phyloP scores from a whole-genome alignment of 2,888 invertebrate genomes.

The Aromia moschata region DNA sequence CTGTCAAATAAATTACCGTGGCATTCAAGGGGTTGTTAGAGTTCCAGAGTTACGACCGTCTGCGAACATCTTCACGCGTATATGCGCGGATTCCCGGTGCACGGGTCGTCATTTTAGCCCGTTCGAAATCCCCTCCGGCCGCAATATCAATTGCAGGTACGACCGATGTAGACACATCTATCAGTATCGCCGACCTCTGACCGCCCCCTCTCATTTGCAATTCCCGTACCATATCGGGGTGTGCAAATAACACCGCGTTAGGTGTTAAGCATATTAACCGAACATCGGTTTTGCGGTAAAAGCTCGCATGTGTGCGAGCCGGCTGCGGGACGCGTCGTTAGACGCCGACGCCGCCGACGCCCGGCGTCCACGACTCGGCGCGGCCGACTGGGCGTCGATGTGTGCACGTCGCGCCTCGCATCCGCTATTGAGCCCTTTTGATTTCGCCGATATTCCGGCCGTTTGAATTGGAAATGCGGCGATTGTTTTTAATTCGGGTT shows the following conservation, averaged over 20 bases:
- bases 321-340: slow-evolving; percentile 43
- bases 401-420: slow-evolving; percentile 53
- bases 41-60: too few relatives aligned
- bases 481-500: slow-evolving; percentile 39
- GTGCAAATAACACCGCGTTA: slow-evolving; percentile 56
- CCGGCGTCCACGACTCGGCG: slow-evolving; percentile 27
- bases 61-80: too few relatives aligned
- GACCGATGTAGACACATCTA: slow-evolving; percentile 59
- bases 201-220: slow-evolving; percentile 49
- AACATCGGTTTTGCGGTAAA: slow-evolving; percentile 58
- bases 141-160: slow-evolving; percentile 57
- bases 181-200: slow-evolving; percentile 52
- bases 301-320: slow-evolving; percentile 55
- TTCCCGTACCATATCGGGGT: slow-evolving; percentile 43
- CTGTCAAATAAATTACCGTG: too few relatives aligned
- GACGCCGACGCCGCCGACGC: slow-evolving; percentile 27
- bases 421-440: slow-evolving; percentile 60
- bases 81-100: too few relatives aligned
- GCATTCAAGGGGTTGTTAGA: too few relatives aligned
- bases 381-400: slow-evolving; percentile 51
- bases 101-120: too few relatives aligned
- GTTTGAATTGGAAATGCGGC: slow-evolving; percentile 44
- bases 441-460: slow-evolving; percentile 51
- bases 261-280: slow-evolving; percentile 63
- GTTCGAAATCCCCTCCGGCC: slow-evolving; percentile 33